These are phyloP conservation scores for Thymallus thymallus DNA, from an alignment of 2,113 vertebrate species.

Conservation along the genomic window DNA sequence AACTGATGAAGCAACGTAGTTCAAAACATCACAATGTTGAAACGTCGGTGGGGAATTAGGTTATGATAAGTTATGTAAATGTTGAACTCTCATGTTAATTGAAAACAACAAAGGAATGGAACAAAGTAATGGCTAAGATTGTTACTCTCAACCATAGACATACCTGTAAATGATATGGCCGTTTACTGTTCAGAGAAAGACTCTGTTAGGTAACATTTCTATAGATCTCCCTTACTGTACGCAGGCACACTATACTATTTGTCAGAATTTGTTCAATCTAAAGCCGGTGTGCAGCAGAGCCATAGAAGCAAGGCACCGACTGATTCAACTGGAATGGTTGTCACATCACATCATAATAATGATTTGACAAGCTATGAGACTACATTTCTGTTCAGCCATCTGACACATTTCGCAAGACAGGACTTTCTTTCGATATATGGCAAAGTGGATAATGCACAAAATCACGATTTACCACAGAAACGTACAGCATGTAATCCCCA, in stretches of 20 bases:
- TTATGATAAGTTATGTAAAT: conserved; percentile 8
- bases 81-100: conserved; percentile 21
- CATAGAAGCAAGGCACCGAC: conserved; percentile 19
- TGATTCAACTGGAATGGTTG: conserved; percentile 30
- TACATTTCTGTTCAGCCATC: conserved; percentile 12
- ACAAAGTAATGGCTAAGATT: background rate
- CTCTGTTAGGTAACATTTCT: conserved; percentile 6
- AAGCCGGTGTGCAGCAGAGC: conserved; percentile 26
- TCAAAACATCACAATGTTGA: too few relatives aligned
- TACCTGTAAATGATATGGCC: background rate
- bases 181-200: background rate
- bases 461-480: background rate
- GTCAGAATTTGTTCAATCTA: conserved; percentile 46
- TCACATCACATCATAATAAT: conserved; percentile 48
- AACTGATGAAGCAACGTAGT: too few relatives aligned
- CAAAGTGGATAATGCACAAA: background rate
- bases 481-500: too few relatives aligned
- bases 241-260: conserved; percentile 18
- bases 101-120: background rate
- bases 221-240: conserved; percentile 5
- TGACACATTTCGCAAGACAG: background rate
- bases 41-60: too few relatives aligned
- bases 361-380: conserved; percentile 32
- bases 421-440: conserved; percentile 14
- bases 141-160: background rate